Percentiles rank a stretch among this genome's conserved stretches.
Evolutionary conservation across 2,797 vertebrate species (phyloP).

Genomic region (Chaunax sp.): DNA sequence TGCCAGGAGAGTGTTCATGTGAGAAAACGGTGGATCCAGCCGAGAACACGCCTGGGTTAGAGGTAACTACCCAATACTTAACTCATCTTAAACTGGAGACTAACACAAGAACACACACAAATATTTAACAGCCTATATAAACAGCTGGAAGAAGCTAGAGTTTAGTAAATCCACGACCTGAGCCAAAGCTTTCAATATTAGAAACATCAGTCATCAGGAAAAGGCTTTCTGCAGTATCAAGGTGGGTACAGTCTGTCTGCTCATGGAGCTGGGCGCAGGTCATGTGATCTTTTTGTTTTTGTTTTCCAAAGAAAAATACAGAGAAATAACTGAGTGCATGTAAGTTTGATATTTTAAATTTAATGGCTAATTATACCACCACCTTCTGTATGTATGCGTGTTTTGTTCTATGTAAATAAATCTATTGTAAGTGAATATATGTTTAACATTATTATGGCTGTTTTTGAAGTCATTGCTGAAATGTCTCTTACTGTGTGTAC

Average conservation of each 20-base stretch:
- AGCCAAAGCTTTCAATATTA: constrained; percentile 9
- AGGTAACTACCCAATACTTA: constrained; percentile 1
- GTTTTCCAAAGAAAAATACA: too few species aligned
- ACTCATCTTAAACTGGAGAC: constrained; percentile 1
- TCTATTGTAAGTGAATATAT: too few species aligned
- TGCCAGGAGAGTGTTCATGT: constrained; percentile 45
- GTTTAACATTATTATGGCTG: too few species aligned
- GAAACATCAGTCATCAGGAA: neutral
- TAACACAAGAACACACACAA: neutral
- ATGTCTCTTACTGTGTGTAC: too few species aligned
- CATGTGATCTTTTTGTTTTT: too few species aligned
- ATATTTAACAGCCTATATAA: neutral
- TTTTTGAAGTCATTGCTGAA: too few species aligned
- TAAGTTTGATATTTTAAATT: too few species aligned
- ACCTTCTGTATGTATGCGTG: too few species aligned
- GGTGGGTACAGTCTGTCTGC: neutral
- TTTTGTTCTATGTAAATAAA: too few species aligned
- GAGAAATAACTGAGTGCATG: too few species aligned
- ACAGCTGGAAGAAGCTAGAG: constrained; percentile 8
- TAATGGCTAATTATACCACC: too few species aligned
- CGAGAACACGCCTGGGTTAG: constrained; percentile 14
- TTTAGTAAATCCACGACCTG: constrained; percentile 17
- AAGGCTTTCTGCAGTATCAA: neutral
- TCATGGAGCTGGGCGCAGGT: too few species aligned
- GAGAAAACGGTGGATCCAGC: constrained; percentile 44